phyloP scores from a whole-genome alignment of 2,888 invertebrate genomes.

The Harmothoe impar region DNA sequence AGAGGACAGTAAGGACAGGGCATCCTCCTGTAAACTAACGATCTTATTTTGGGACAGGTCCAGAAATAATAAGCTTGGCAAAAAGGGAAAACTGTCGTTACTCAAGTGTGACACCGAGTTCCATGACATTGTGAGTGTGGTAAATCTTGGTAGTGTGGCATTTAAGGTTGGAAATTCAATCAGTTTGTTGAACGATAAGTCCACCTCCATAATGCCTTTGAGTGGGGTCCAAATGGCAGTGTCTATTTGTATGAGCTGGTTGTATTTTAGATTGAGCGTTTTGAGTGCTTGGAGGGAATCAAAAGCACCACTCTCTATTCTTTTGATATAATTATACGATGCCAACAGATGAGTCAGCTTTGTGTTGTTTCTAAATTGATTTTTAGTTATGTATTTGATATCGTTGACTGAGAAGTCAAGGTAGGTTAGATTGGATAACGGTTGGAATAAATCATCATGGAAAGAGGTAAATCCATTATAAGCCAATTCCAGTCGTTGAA shows the following conservation, averaged over 20 bases:
- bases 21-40: background rate
- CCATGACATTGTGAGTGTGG: slow-evolving; percentile 24
- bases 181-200: slow-evolving; percentile 1
- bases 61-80: background rate
- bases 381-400: background rate
- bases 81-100: background rate
- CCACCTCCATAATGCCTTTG: background rate
- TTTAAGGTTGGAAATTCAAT: background rate
- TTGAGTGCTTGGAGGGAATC: background rate
- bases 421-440: background rate
- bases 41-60: slow-evolving; percentile 9
- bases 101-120: background rate
- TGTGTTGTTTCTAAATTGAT: background rate
- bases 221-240: background rate
- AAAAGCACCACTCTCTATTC: slow-evolving; percentile 2
- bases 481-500: background rate
- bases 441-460: background rate
- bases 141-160: background rate
- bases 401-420: slow-evolving; percentile 41
- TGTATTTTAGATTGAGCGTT: slow-evolving; percentile 37
- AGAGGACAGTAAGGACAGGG: background rate
- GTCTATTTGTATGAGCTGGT: slow-evolving; percentile 15
- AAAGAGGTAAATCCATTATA: background rate
- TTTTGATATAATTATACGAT: slow-evolving; percentile 13
- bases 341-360: background rate